Conservation (phyloP, 2,797 vertebrate species). For the Poecilia gillii region DNA sequence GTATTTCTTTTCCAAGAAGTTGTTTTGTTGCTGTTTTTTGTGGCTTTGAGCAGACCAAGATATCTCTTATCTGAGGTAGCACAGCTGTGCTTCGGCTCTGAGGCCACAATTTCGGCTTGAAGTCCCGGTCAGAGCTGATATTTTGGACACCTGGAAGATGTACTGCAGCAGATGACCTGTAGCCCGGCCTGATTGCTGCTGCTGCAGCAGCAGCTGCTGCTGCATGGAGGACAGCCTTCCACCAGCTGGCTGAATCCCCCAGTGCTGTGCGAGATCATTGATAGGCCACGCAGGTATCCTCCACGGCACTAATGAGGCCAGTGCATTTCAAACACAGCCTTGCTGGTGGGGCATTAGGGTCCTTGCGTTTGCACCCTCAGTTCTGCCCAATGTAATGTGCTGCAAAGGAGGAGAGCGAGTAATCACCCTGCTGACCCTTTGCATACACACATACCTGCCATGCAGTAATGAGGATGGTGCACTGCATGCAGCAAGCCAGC, state of each 20-base stretch:
- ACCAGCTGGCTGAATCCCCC: constrained; percentile 35
- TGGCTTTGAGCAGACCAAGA: constrained; percentile 1
- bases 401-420: constrained; percentile 8
- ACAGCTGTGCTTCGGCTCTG: background rate
- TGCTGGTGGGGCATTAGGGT: constrained; percentile 3
- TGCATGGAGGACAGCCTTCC: constrained; percentile 16
- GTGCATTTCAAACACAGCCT: constrained; percentile 22
- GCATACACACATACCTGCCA: constrained; percentile 36
- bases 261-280: constrained; percentile 50
- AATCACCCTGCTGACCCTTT: constrained; percentile 31
- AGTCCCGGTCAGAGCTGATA: constrained; percentile 10
- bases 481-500: constrained; percentile 53
- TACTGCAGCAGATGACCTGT: constrained; percentile 66
- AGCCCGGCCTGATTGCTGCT: constrained; percentile 27
- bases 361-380: background rate
- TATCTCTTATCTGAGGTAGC: background rate
- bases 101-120: constrained; percentile 28
- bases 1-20: constrained; percentile 49
- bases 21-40: constrained; percentile 19
- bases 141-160: constrained; percentile 38
- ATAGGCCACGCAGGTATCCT: constrained; percentile 55
- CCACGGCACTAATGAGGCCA: constrained; percentile 45
- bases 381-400: constrained; percentile 16
- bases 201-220: background rate
- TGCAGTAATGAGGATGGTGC: constrained; percentile 42